Evolutionary conservation across 2,888 invertebrate species (phyloP), one percentile per base, ranked within the genome.

Genomic region (Emesis russula): DNA sequence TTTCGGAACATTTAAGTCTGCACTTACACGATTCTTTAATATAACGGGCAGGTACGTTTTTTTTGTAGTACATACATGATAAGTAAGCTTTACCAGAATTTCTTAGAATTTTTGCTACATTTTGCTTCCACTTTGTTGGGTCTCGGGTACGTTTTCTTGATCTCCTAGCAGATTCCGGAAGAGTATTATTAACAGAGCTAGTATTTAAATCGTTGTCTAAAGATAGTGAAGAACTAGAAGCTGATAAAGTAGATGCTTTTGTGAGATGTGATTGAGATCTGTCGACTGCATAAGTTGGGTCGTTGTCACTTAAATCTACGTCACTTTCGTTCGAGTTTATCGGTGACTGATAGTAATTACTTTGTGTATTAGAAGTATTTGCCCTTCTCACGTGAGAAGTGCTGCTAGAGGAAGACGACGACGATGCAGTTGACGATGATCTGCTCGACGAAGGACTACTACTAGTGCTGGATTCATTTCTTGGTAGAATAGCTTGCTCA

Each of bases 11-110:
- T 79, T 90, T 90, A 11, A 86, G 75, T 38, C 74, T 81, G 74
- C 90, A 90, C 48, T 86, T 90, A 79, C 88, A 90, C n/a, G 83
- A 33, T 18, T 78, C 85, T 79, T 89, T 85, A 68, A 90, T 81
- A n/a, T 41, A 75, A 78, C 86, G 87, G 38, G 87, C 86, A 15
- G 86, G 80, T 38, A 87, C 79, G 18, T 76, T 58, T 86, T 84
- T 76, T 86, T 86, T 38, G 78, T 83, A 15, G 48, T 48, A 25
- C 36, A 15, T 48, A 25, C 36, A 15, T 18, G 71, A 81, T 3
- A 73, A 25, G 71, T 90, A 84, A 33, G 58, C 38, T 44, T 84
- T 80, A 25, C 84, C 75, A 73, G 66, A 38, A 66, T 91, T 91
- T 84, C 89, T 74, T 79, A 75, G 68, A n/a, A 33, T 81, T 87